Evolutionary conservation across 2,113 vertebrate species (phyloP).

Genomic region (Cromileptes altivelis): DNA sequence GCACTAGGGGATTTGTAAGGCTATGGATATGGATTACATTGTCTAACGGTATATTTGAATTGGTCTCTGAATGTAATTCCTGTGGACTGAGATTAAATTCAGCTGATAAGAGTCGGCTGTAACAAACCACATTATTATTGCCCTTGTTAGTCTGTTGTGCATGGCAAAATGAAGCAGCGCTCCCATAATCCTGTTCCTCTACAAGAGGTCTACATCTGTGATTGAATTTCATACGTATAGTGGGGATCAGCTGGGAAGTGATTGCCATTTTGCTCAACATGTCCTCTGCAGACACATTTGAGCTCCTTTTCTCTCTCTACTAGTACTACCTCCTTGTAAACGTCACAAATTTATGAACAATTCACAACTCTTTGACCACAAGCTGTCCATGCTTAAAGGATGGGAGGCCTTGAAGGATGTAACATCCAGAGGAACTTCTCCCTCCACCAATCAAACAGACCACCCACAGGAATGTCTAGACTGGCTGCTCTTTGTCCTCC

Average conservation of each 20-base stretch:
- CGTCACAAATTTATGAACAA: not conserved
- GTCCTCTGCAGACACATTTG: constrained; percentile 13
- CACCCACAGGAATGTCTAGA: constrained; percentile 48
- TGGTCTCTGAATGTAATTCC: constrained; percentile 65
- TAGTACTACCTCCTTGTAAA: not conserved
- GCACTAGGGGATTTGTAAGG: constrained; percentile 70
- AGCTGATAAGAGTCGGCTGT: constrained; percentile 48
- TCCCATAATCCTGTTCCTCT: constrained; percentile 44
- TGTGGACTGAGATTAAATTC: constrained; percentile 67
- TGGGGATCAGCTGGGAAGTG: constrained; percentile 22
- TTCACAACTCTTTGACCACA: constrained; percentile 2
- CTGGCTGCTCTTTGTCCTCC: constrained; percentile 45
- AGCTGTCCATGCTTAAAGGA: constrained; percentile 5
- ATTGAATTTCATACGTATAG: constrained; percentile 42
- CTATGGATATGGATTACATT: constrained; percentile 75
- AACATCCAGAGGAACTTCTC: constrained; percentile 28
- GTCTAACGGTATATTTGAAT: constrained; percentile 70
- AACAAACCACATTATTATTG: constrained; percentile 54
- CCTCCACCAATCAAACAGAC: constrained; percentile 35
- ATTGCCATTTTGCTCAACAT: constrained; percentile 38
- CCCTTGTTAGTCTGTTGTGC: constrained; percentile 45
- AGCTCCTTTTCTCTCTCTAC: not conserved
- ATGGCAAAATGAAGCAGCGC: constrained; percentile 28
- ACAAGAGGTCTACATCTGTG: constrained; percentile 43
- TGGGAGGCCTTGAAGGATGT: constrained; percentile 7